These are phyloP conservation scores for Diarsia rubi DNA, from an alignment of 2,888 invertebrate genomes.

Conservation along the genomic window DNA sequence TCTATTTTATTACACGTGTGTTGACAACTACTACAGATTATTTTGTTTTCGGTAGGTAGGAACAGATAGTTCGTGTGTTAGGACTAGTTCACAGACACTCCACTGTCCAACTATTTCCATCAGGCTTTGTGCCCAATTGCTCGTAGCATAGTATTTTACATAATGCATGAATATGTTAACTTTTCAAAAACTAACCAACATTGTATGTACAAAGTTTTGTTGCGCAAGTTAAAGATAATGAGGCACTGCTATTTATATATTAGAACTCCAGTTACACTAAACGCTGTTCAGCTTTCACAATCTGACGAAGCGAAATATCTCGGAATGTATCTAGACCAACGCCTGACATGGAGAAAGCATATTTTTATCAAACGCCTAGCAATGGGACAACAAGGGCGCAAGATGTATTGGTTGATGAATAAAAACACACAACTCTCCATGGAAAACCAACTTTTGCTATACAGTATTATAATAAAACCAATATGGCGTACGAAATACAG, in stretches of 20 bases:
- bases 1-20: conserved; percentile 13
- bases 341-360: too few relatives aligned
- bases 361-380: too few relatives aligned
- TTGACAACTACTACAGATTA: conserved; percentile 32
- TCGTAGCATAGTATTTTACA: conserved; percentile 40
- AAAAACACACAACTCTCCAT: too few relatives aligned
- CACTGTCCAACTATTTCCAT: conserved; percentile 77
- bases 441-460: too few relatives aligned
- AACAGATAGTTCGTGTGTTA: conserved; percentile 22
- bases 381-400: too few relatives aligned
- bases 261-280: not conserved
- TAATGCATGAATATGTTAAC: conserved; percentile 54
- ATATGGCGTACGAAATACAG: too few relatives aligned
- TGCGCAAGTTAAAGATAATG: not conserved
- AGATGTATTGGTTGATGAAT: too few relatives aligned
- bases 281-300: too few relatives aligned
- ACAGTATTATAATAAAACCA: too few relatives aligned
- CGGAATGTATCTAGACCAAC: too few relatives aligned
- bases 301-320: too few relatives aligned
- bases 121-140: conserved; percentile 71
- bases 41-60: conserved; percentile 27
- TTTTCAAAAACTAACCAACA: conserved; percentile 23
- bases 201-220: not conserved
- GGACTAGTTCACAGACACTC: conserved; percentile 41
- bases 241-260: not conserved